Percentiles rank a stretch among this genome's conserved stretches.
Evolutionary conservation across 2,113 vertebrate species (phyloP).

Genomic region (Calyptommatus sinebrachiatus): DNA sequence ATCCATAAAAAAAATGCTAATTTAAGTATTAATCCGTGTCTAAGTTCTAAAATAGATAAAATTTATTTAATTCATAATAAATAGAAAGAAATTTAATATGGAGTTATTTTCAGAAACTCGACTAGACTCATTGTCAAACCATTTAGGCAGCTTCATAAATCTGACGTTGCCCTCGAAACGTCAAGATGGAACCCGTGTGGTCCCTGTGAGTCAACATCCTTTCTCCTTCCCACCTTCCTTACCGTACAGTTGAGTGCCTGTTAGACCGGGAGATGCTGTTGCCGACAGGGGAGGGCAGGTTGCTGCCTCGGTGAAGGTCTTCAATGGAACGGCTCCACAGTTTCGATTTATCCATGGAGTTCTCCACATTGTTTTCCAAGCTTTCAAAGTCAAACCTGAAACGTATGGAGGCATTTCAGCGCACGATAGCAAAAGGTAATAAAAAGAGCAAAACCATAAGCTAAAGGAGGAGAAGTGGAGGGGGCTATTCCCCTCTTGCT

Average conservation of each 20-base stretch:
- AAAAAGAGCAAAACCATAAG: neutral
- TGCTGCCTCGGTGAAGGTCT: conserved; percentile 88
- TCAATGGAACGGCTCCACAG: conserved; percentile 95
- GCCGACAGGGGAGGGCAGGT: conserved; percentile 83
- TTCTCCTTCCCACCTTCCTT: conserved; percentile 22
- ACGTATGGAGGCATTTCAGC: neutral
- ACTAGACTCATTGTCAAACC: neutral
- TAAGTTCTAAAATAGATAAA: too few relatives aligned
- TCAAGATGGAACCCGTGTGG: accelerated
- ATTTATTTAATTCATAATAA: too few relatives aligned
- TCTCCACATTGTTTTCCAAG: conserved; percentile 86
- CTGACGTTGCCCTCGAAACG: accelerated
- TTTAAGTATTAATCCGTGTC: too few relatives aligned
- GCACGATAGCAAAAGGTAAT: neutral
- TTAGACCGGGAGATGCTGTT: conserved; percentile 82
- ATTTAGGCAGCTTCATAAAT: neutral
- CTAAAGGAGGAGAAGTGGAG: neutral
- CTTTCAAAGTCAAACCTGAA: conserved; percentile 92
- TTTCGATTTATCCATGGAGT: conserved; percentile 85
- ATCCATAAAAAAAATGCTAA: too few relatives aligned
- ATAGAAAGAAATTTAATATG: neutral
- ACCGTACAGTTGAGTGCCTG: conserved; percentile 89
- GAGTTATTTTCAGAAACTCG: neutral
- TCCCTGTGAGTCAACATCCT: accelerated
- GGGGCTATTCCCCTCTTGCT: accelerated